phyloP scores from a whole-genome alignment of 2,888 invertebrate genomes.

The Cephus sareptanus region DNA sequence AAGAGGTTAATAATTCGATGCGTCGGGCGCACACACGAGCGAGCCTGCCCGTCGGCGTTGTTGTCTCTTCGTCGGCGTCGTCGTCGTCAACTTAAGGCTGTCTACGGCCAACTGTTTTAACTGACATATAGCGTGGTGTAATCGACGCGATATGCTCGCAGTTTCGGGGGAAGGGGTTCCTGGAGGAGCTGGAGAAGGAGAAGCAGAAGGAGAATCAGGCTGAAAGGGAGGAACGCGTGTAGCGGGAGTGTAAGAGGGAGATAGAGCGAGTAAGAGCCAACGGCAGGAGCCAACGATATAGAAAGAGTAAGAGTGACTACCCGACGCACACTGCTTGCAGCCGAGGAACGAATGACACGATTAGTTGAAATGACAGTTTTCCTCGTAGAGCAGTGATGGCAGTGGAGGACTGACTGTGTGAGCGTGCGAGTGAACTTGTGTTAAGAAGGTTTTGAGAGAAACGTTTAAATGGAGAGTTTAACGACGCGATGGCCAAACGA shows the following conservation, averaged over 20 bases:
- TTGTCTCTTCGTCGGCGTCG: conserved; percentile 4
- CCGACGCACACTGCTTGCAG: background rate
- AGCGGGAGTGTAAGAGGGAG: conserved; percentile 17
- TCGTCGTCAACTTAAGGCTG: conserved; percentile 16
- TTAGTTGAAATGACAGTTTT: conserved; percentile 14
- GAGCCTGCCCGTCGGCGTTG: background rate
- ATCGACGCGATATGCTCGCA: conserved; percentile 46
- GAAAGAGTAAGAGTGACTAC: conserved; percentile 6
- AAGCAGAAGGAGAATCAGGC: conserved; percentile 21
- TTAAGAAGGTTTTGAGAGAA: background rate
- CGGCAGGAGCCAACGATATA: conserved; percentile 17
- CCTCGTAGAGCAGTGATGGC: background rate
- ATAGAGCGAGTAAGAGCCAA: conserved; percentile 18
- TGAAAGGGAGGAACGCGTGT: conserved; percentile 2
- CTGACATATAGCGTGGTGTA: conserved; percentile 33
- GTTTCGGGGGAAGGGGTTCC: conserved; percentile 34
- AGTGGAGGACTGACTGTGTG: background rate
- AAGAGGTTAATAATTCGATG: background rate
- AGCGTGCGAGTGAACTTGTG: background rate
- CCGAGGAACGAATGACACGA: conserved; percentile 17
- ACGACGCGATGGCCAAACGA: conserved; percentile 4
- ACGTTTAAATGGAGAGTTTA: conserved; percentile 3
- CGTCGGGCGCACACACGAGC: background rate
- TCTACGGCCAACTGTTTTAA: conserved; percentile 22
- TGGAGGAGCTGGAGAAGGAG: conserved; percentile 12